Conservation (phyloP, 1,140 invertebrate genomes). For the Drosophila arawakana region DNA sequence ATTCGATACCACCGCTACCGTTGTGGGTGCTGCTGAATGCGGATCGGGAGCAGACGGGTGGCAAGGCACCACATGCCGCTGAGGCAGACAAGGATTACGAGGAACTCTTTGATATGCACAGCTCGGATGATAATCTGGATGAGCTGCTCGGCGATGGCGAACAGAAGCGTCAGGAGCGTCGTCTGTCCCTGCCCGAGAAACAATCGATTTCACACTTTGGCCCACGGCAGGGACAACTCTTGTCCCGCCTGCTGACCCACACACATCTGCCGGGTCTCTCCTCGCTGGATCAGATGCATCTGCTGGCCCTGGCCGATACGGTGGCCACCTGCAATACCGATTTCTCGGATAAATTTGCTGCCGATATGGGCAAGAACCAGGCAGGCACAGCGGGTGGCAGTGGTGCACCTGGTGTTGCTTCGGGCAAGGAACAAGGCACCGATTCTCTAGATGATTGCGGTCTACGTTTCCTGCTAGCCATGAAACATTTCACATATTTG, state of each 20-base stretch:
- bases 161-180: conserved; percentile 87
- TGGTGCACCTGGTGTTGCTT: conserved; percentile 78
- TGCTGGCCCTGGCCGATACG: conserved; percentile 98
- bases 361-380: conserved; percentile 88
- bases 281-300: conserved; percentile 99
- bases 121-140: conserved; percentile 93
- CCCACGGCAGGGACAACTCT: conserved; percentile 89
- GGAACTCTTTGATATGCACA: conserved; percentile 92
- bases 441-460: conserved; percentile 99
- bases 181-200: conserved; percentile 88
- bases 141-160: conserved; percentile 90
- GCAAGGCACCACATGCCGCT: conserved; percentile 84
- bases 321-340: conserved; percentile 96
- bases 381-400: conserved; percentile 85
- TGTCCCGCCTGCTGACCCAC: conserved; percentile 96
- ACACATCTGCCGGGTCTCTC: conserved; percentile 98
- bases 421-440: conserved; percentile 89
- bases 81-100: conserved; percentile 91
- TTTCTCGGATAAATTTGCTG: conserved; percentile 93
- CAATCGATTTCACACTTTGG: conserved; percentile 93
- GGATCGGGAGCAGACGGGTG: conserved; percentile 91
- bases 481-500: conserved; percentile 99
- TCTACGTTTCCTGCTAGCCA: conserved; percentile 96
- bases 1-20: conserved; percentile 97
- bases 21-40: conserved; percentile 97